Percentiles rank a stretch among this genome's conserved stretches.
Evolutionary conservation across 2,113 vertebrate genomes (phyloP).

Genomic region (Pelobates fuscus): DNA sequence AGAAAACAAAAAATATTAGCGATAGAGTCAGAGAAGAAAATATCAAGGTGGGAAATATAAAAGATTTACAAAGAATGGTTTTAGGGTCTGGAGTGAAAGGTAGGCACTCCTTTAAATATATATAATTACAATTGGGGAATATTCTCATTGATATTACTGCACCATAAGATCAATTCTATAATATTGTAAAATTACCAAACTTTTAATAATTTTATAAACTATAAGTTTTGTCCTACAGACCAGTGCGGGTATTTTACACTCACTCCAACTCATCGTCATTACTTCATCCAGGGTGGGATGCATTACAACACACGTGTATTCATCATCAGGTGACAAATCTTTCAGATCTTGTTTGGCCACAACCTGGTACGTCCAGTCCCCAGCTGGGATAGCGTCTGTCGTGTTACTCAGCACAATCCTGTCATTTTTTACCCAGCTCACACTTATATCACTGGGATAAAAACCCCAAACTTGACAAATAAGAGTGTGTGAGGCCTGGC

Average conservation of each 20-base stretch:
- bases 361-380: conserved; percentile 39
- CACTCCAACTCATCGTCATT: conserved; percentile 9
- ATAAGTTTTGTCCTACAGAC: too few relatives aligned
- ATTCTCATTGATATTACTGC: too few relatives aligned
- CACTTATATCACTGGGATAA: conserved; percentile 19
- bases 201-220: too few relatives aligned
- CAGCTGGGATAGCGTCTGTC: neutral
- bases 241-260: conserved; percentile 18
- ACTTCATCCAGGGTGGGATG: neutral
- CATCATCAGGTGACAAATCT: neutral
- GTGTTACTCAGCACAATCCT: neutral
- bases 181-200: too few relatives aligned
- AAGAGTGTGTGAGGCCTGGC: neutral
- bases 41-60: too few relatives aligned
- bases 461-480: conserved; percentile 37
- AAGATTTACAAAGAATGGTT: too few relatives aligned
- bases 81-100: too few relatives aligned
- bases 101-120: too few relatives aligned
- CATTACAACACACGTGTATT: conserved; percentile 13
- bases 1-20: too few relatives aligned
- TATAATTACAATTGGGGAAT: too few relatives aligned
- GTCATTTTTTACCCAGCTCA: conserved; percentile 24
- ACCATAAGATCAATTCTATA: too few relatives aligned
- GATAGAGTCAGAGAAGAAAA: too few relatives aligned
- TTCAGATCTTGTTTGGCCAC: conserved; percentile 4